These are phyloP conservation scores for Stenodera caucasica DNA, from an alignment of 2,888 invertebrate species.

Conservation along the genomic window DNA sequence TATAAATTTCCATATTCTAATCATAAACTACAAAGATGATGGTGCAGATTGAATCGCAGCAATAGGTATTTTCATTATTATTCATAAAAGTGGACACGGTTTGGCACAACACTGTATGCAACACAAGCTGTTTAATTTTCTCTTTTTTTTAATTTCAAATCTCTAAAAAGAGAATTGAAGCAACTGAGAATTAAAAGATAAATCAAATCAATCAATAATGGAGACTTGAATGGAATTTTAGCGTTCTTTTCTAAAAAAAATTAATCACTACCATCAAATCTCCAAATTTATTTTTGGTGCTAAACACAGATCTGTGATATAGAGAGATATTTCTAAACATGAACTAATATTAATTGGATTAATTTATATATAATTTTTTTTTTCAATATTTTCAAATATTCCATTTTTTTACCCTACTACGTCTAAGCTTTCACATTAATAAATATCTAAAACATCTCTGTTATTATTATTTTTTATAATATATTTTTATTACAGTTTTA, in stretches of 20 bases:
- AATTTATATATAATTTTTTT: slow-evolving; percentile 37
- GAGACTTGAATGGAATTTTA: neutral
- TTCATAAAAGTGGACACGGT: slow-evolving; percentile 37
- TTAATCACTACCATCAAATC: slow-evolving; percentile 13
- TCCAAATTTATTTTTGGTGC: slow-evolving; percentile 42
- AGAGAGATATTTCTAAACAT: slow-evolving; percentile 45
- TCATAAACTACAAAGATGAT: slow-evolving; percentile 5
- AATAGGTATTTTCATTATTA: neutral
- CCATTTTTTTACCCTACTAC: slow-evolving; percentile 33
- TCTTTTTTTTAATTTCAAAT: neutral
- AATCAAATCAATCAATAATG: slow-evolving; percentile 3
- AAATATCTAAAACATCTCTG: slow-evolving; percentile 53
- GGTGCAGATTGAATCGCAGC: slow-evolving; percentile 24
- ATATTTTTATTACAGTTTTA: slow-evolving; percentile 31
- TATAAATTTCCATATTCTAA: neutral
- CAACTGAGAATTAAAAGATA: neutral
- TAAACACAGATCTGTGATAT: slow-evolving; percentile 47
- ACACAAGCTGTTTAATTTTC: slow-evolving; percentile 19
- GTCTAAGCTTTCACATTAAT: slow-evolving; percentile 53
- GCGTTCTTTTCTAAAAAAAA: too few species aligned
- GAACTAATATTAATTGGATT: slow-evolving; percentile 45
- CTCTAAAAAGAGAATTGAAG: neutral
- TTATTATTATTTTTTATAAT: slow-evolving; percentile 35
- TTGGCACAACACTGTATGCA: slow-evolving; percentile 53
- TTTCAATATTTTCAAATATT: slow-evolving; percentile 22